Conservation (phyloP, 2,113 vertebrate genomes). For the Ceyx cyanopectus region DNA sequence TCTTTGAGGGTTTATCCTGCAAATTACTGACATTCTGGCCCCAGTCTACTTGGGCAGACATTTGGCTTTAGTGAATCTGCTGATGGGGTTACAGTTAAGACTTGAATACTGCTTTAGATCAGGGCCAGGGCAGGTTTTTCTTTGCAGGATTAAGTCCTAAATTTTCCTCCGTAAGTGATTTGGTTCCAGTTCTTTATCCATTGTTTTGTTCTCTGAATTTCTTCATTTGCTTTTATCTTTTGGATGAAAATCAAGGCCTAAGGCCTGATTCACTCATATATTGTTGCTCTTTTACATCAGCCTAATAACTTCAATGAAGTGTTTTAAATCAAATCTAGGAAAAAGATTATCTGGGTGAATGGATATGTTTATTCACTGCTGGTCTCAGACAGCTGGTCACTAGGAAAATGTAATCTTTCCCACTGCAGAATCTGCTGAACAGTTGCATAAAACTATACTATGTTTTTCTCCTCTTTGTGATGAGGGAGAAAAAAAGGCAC, state of each 20-base stretch:
- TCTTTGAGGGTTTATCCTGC: not conserved
- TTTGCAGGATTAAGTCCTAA: conserved; percentile 24
- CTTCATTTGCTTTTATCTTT: conserved; percentile 50
- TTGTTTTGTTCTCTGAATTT: conserved; percentile 14
- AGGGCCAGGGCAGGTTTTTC: conserved; percentile 21
- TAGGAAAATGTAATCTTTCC: not conserved
- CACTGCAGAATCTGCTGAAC: not conserved
- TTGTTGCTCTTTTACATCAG: not conserved
- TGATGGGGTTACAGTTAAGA: conserved; percentile 20
- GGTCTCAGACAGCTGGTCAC: not conserved
- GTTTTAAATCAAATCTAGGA: conserved; percentile 15
- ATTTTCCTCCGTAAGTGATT: conserved; percentile 22
- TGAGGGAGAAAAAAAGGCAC: not conserved
- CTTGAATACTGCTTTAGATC: conserved; percentile 23
- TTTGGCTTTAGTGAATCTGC: not conserved
- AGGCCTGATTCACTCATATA: not conserved
- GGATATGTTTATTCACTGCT: not conserved
- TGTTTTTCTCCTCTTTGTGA: not conserved
- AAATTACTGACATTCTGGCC: not conserved
- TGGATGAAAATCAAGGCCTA: conserved; percentile 28
- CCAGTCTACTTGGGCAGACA: not conserved
- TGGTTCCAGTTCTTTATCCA: not conserved
- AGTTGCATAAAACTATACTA: not conserved
- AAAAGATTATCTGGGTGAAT: not conserved
- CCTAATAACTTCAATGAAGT: not conserved